Evolutionary conservation across 92 coral and sea anemone genomes (phyloP), one percentile per base, ranked within the genome.

Genomic region (Siderastrea radians): DNA sequence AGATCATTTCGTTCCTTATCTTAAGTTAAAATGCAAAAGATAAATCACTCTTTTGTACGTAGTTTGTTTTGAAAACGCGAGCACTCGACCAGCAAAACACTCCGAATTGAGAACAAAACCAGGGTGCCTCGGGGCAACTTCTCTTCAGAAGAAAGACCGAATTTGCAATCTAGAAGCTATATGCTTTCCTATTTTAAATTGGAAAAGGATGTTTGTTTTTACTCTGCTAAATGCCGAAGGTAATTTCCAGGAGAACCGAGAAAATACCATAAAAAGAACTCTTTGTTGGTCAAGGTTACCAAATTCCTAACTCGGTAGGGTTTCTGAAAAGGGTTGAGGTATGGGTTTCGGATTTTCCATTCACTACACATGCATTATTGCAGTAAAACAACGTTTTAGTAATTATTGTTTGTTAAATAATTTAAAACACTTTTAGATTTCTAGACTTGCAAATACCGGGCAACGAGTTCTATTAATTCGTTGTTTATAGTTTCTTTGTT

Each of bases 61-160:
- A n/a, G 59, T 63, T 79, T 79, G 84, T 79, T 79, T 79, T 48
- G 58, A 62, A 9, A 79, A 79, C 62, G 49, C 11, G 44, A n/a
- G 72, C 71, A 63, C 14, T 19, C 55, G 63, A 78, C 83, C 72
- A 15, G 26, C 72, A 79, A 79, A 77, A 46, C 68, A 16, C 81
- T 65, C 43, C 46, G 48, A 16, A 62, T 17, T 49, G 57, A 19
- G 12, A 17, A 8, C 13, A 59, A 17, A 63, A n/a, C 26, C n/a
- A 44, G 44, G 19, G 43, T 68, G 17, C 68, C 77, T 45, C 17
- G 51, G 71, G 69, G 86, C 75, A 5, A 16, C 4, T 51, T 51
- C 38, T 26, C 17, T 68, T 49, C 15, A 4, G 16, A 69, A 81
- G 52, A 68, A 63, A 55, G 0, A 43, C 15, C 50, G 62, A 52